phyloP scores from a whole-genome alignment of 2,797 vertebrate species.

The Pygocentrus nattereri region DNA sequence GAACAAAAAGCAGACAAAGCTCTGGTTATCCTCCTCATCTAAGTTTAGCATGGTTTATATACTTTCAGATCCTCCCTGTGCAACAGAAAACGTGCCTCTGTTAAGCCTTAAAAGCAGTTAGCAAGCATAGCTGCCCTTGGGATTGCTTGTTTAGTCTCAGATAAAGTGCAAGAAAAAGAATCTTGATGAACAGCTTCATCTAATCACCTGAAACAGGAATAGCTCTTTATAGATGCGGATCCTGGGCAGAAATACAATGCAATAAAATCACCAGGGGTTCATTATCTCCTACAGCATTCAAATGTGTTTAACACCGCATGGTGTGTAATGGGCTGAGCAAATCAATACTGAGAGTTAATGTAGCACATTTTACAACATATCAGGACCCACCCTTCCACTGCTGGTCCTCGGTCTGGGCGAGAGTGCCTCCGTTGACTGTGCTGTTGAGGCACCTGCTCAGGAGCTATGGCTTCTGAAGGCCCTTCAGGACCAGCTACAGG shows the following conservation, averaged over 20 bases:
- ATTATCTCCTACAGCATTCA: background rate
- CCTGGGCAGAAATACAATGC: background rate
- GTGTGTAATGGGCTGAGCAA: background rate
- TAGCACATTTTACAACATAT: background rate
- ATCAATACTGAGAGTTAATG: background rate
- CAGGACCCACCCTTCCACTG: conserved; percentile 85
- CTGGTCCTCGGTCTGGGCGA: conserved; percentile 80
- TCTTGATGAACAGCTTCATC: background rate
- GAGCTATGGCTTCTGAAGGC: conserved; percentile 73
- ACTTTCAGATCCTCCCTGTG: background rate
- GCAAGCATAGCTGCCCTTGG: background rate
- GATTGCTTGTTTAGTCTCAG: background rate
- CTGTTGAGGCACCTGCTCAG: conserved; percentile 70
- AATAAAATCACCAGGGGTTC: background rate
- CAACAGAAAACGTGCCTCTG: background rate
- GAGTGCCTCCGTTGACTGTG: conserved; percentile 74
- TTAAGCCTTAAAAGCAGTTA: conserved; percentile 9
- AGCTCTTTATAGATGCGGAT: background rate
- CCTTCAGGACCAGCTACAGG: conserved; percentile 25
- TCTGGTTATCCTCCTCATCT: conserved; percentile 6
- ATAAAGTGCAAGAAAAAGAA: background rate
- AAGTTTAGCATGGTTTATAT: background rate
- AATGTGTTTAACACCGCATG: background rate
- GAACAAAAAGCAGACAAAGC: conserved; percentile 5
- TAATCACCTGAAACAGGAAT: background rate